phyloP scores from a whole-genome alignment of 2,888 invertebrate genomes.

The Tinea pellionella region DNA sequence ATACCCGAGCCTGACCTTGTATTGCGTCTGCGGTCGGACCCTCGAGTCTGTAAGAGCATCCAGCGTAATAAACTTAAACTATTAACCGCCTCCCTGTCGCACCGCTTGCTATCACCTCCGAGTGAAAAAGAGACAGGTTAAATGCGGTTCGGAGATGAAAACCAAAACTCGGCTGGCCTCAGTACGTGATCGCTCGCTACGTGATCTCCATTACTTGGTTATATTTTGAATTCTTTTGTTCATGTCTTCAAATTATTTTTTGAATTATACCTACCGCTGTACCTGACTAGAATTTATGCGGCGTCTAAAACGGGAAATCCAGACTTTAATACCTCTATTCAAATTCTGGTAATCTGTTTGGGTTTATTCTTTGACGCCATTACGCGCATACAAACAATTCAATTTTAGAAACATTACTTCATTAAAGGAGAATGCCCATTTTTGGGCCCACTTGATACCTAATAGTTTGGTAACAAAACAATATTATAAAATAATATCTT shows the following conservation, averaged over 20 bases:
- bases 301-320: not conserved
- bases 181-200: slow-evolving; percentile 42
- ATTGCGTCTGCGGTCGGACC: slow-evolving; percentile 11
- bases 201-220: slow-evolving; percentile 62
- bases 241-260: slow-evolving; percentile 14
- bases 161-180: slow-evolving; percentile 25
- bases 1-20: slow-evolving; percentile 14
- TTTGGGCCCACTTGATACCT: no score
- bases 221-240: slow-evolving; percentile 15
- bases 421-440: no score
- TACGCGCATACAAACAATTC: not conserved
- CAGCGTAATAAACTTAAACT: slow-evolving; percentile 17
- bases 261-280: slow-evolving; percentile 13
- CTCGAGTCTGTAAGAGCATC: slow-evolving; percentile 8
- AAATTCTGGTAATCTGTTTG: slow-evolving; percentile 8
- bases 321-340: slow-evolving; percentile 1
- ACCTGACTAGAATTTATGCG: slow-evolving; percentile 12
- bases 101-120: slow-evolving; percentile 29
- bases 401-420: no score
- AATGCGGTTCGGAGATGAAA: slow-evolving; percentile 20
- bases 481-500: no score
- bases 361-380: not conserved
- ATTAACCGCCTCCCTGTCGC: slow-evolving; percentile 55
- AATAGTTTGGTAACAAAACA: no score
- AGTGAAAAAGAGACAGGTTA: slow-evolving; percentile 46